A percentile compares a stretch with the other conserved stretches of the same genome.
Evolutionary conservation across 2,113 vertebrate genomes (phyloP).

Genomic region (Acrocephalus kingi): DNA sequence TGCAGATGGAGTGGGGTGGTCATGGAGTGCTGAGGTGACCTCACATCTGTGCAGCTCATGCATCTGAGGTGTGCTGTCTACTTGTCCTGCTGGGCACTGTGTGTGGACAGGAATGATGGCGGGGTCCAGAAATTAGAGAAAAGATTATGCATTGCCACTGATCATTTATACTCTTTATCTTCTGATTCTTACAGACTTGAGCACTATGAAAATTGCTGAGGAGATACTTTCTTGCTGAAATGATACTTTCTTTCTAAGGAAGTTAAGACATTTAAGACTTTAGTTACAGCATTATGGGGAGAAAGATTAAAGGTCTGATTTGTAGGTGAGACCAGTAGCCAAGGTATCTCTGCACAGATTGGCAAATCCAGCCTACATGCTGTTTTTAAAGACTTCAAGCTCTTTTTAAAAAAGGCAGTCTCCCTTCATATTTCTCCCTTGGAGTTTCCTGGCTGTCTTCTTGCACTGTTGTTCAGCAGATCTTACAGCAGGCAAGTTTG

Average conservation of each 20-base stretch:
- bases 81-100: background rate
- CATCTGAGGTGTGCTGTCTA: rapidly evolving
- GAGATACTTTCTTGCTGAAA: background rate
- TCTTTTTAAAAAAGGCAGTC: background rate
- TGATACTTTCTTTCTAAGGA: background rate
- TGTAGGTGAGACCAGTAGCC: background rate
- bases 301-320: background rate
- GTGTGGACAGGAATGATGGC: background rate
- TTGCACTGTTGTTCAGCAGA: background rate
- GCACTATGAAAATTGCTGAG: background rate
- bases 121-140: background rate
- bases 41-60: background rate
- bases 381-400: background rate
- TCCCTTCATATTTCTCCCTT: background rate
- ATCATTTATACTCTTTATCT: background rate
- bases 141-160: background rate
- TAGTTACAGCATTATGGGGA: background rate
- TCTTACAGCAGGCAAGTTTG: background rate
- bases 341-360: background rate
- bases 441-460: background rate
- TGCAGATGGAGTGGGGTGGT: background rate
- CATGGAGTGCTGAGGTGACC: background rate
- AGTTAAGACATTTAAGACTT: background rate
- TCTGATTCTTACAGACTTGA: background rate
- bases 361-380: background rate